Evolutionary conservation across 2,888 invertebrate genomes (phyloP).

Genomic region (Nemotelus pantherinus): DNA sequence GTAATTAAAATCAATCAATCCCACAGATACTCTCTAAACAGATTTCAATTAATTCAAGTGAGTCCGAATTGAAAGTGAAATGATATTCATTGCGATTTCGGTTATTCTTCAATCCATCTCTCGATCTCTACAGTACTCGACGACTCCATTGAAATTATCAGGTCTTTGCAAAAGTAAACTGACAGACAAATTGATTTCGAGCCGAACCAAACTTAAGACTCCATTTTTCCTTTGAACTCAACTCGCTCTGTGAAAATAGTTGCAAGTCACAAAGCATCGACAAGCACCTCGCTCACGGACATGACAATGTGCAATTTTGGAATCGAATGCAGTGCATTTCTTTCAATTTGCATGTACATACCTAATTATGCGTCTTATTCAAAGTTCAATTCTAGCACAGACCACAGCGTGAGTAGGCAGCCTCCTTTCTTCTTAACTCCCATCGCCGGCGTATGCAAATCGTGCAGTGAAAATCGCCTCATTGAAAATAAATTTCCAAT

Average conservation of each 20-base stretch:
- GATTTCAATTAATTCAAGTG: slow-evolving; percentile 28
- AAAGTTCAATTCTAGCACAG: too few relatives aligned
- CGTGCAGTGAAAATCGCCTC: background rate
- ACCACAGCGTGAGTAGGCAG: too few relatives aligned
- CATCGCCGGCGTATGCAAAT: slow-evolving; percentile 6
- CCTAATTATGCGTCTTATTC: too few relatives aligned
- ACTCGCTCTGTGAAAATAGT: slow-evolving; percentile 1
- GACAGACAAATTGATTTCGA: too few relatives aligned
- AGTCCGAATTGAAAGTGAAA: slow-evolving; percentile 10
- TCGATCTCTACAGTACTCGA: too few relatives aligned
- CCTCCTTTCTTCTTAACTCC: background rate
- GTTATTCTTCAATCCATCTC: too few relatives aligned
- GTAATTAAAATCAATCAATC: slow-evolving; percentile 20
- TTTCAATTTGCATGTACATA: background rate
- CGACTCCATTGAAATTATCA: too few relatives aligned
- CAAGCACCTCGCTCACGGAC: background rate
- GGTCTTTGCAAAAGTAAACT: too few relatives aligned
- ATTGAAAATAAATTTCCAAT: background rate
- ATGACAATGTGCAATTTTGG: background rate
- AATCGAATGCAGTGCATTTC: background rate
- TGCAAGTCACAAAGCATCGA: slow-evolving; percentile 23
- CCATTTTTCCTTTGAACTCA: slow-evolving; percentile 1
- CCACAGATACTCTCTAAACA: background rate
- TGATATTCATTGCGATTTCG: background rate
- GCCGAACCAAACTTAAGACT: background rate